Conservation (phyloP, 2,888 invertebrate species). For the Tipula vernalis region DNA sequence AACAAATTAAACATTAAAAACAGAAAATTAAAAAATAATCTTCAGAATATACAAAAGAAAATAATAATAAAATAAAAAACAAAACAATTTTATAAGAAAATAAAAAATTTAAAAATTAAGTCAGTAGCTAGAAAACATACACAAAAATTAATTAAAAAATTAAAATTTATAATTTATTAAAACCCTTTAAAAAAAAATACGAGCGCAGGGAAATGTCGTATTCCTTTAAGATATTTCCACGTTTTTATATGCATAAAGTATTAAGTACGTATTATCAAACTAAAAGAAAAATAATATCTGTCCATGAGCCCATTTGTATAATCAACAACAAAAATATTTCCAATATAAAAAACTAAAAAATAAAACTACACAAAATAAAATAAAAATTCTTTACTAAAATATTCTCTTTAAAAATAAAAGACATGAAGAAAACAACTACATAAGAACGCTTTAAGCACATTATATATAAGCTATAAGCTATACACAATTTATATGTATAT, state of each 20-base stretch:
- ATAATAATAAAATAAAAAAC: neutral
- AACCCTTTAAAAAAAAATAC: neutral
- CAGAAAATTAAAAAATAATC: neutral
- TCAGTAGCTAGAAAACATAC: neutral
- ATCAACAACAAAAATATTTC: neutral
- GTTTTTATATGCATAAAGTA: neutral
- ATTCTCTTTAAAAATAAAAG: neutral
- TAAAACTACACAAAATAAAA: neutral
- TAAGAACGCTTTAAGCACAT: neutral
- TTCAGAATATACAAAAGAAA: neutral
- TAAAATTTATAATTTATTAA: neutral
- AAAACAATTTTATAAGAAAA: neutral
- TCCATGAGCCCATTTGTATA: neutral
- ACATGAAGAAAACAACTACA: neutral
- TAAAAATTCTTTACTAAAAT: slow-evolving; percentile 1
- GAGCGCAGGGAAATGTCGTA: neutral
- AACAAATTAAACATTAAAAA: neutral
- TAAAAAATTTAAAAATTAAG: neutral
- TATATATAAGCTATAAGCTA: neutral
- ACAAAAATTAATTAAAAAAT: neutral
- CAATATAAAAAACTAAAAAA: neutral
- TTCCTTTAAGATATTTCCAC: neutral
- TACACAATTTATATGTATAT: neutral
- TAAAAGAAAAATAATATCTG: neutral
- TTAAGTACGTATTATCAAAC: neutral